phyloP scores from a whole-genome alignment of 2,113 vertebrate genomes.

The Oncorhynchus mykiss region DNA sequence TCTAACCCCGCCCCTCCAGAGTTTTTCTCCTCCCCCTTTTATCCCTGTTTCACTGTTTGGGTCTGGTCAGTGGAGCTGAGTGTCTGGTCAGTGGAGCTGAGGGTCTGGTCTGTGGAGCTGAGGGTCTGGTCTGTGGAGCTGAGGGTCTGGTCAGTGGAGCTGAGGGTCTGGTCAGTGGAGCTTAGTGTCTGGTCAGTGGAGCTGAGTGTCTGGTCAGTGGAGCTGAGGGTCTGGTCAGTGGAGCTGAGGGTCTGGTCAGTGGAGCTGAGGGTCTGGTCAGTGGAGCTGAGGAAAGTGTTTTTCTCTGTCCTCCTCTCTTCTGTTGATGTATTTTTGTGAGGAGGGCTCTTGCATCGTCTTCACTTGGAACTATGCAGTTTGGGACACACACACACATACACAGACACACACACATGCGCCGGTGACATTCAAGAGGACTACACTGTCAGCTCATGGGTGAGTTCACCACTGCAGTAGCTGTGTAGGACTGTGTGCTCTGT shows the following conservation, averaged over 20 bases:
- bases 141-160: conserved; percentile 26
- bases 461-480: not conserved
- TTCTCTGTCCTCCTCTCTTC: conserved; percentile 14
- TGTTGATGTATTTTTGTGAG: not conserved
- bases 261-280: conserved; percentile 26
- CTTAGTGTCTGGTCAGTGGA: conserved; percentile 25
- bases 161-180: conserved; percentile 26
- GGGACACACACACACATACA: not conserved
- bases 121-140: conserved; percentile 26
- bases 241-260: conserved; percentile 26
- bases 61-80: conserved; percentile 29
- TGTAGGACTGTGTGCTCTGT: no score
- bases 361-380: no score
- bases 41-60: conserved; percentile 49
- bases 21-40: conserved; percentile 11
- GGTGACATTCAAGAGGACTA: not conserved
- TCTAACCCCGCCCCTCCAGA: conserved; percentile 52
- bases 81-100: no score
- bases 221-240: conserved; percentile 27
- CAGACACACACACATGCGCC: not conserved
- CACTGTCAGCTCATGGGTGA: not conserved
- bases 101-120: no score
- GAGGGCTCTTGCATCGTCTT: not conserved
- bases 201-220: conserved; percentile 19
- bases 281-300: conserved; percentile 39